Conservation (phyloP, 2,113 vertebrate genomes). For the Falco punctatus region DNA sequence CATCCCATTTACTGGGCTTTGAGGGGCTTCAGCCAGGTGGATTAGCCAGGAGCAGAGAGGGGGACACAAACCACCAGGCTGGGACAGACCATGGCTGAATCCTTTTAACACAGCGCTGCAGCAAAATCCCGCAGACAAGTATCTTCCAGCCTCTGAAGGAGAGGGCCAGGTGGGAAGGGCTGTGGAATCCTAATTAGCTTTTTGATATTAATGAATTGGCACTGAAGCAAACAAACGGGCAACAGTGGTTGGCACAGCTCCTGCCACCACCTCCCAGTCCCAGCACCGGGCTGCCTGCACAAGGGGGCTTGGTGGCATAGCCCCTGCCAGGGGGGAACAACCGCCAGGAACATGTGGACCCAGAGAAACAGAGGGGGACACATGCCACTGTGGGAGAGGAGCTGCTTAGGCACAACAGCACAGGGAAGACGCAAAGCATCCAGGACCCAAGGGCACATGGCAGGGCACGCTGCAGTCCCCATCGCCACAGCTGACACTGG, state of each 20-base stretch:
- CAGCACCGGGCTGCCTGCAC: accelerated
- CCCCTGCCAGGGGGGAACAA: not conserved
- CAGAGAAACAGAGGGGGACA: not conserved
- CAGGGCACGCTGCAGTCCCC: accelerated
- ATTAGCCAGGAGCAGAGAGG: not conserved
- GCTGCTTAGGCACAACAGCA: not conserved
- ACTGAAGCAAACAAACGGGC: not conserved
- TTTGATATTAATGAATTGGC: conserved; percentile 34
- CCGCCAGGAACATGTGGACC: not conserved
- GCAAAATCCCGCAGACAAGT: not conserved
- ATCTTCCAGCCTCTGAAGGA: conserved; percentile 1
- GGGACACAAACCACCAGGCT: not conserved
- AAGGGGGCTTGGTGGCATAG: not conserved
- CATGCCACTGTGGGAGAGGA: not conserved
- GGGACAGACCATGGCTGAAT: not conserved
- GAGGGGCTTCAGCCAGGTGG: conserved; percentile 26
- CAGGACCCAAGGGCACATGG: accelerated
- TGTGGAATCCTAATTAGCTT: conserved; percentile 59
- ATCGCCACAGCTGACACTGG: not conserved
- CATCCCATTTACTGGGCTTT: conserved; percentile 36
- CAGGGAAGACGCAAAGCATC: not conserved
- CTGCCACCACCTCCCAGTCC: not conserved
- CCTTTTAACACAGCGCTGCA: not conserved
- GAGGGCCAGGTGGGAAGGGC: not conserved
- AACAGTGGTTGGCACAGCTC: not conserved